phyloP scores from a whole-genome alignment of 2,888 invertebrate genomes.

The Herminia tarsipennalis region DNA sequence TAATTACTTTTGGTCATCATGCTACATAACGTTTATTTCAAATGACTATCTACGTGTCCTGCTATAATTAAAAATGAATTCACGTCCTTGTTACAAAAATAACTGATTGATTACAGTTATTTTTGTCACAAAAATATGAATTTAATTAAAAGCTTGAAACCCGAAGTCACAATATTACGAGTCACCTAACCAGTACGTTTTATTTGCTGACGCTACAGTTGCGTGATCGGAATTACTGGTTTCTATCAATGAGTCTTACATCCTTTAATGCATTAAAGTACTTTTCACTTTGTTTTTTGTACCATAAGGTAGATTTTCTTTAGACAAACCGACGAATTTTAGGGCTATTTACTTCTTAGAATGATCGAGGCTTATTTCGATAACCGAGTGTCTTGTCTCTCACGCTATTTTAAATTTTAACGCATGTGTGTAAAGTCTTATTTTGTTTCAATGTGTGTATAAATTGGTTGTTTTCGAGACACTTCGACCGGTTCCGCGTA shows the following conservation, averaged over 20 bases:
- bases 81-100: no score
- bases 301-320: slow-evolving; percentile 15
- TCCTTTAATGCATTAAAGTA: slow-evolving; percentile 3
- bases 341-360: slow-evolving; percentile 26
- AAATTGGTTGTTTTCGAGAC: slow-evolving; percentile 50
- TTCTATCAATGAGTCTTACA: slow-evolving; percentile 34
- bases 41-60: no score
- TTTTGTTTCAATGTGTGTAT: background rate
- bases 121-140: no score
- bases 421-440: fast-evolving
- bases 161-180: slow-evolving; percentile 14
- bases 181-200: slow-evolving; percentile 31
- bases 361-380: slow-evolving; percentile 6
- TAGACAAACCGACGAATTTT: background rate
- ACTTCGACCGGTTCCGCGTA: slow-evolving; percentile 53
- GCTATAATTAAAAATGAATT: no score
- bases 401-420: background rate
- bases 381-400: slow-evolving; percentile 11
- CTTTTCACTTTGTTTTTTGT: background rate
- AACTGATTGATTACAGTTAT: no score
- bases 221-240: slow-evolving; percentile 30
- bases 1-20: no score
- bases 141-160: slow-evolving; percentile 2
- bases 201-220: slow-evolving; percentile 43
- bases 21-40: no score